Evolutionary conservation across 2,888 invertebrate genomes (phyloP), one percentile per base, ranked within the genome.

Genomic region (Schizotus pectinicornis): DNA sequence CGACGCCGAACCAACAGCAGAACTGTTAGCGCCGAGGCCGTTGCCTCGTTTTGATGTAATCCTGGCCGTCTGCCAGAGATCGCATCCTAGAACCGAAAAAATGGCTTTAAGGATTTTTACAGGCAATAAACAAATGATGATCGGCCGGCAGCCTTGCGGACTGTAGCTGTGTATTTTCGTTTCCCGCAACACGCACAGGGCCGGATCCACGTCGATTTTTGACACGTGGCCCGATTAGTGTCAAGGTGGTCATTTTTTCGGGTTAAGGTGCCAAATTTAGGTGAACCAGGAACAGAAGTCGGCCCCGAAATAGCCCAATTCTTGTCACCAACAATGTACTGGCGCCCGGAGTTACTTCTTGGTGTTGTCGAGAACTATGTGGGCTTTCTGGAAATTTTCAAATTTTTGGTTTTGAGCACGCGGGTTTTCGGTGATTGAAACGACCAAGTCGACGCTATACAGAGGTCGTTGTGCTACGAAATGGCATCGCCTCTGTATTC

Each of bases 1-100:
- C 52, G 60, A 33, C 60, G 60, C 43, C 52, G 52, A 37, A 35
- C 51, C 56, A 60, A 48, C 47, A 48, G 47, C 52, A 50, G 48
- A 50, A 56, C 59, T 59, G 54, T 59, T 45, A 34, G 56, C 46
- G 22, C 6, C 47, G 60, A 60, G 60, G 60, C 51, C 60, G 60
- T 60, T 60, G 60, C 56, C 60, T 60, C 60, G 52, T 60, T 60
- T 60, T 60, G 60, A 60, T 60, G 56, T 60, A 60, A 60, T 56
- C 42, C 64, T 58, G 68, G 68, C 61, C 45, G 14, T 7, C 30
- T 12, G 64, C 67, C 68, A 68, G 66, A 61, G 62, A 61, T 59
- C 62, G 58, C 52, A 65, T 63, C 64, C 65, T 62, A 61, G 55
- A 63, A 57, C 59, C 51, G 56, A 60, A 45, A 46, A 51, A 47